Conservation (phyloP, 1,140 invertebrate genomes). For the Holotrichia oblita region DNA sequence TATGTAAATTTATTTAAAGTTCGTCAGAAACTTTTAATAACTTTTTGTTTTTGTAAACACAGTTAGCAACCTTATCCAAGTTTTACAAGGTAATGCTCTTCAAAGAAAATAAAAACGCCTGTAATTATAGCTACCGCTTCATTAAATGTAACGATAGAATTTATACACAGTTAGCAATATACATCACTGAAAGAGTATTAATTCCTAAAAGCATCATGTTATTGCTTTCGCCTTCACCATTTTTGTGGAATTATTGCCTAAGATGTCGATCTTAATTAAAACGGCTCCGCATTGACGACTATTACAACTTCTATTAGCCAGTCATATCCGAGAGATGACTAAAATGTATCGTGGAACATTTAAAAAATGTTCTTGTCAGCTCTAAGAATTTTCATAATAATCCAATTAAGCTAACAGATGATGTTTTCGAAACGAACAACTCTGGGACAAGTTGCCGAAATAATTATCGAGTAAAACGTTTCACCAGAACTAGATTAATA, state of each 20-base stretch:
- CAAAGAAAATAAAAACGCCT: too few species aligned
- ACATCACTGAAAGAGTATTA: too few species aligned
- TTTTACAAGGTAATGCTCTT: too few species aligned
- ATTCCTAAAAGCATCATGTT: too few species aligned
- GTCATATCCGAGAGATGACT: background rate
- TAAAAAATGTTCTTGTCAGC: background rate
- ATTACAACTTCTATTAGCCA: conserved; percentile 13
- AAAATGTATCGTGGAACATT: background rate
- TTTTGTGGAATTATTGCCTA: conserved; percentile 8
- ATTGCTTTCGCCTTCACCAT: too few species aligned
- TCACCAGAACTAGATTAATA: background rate
- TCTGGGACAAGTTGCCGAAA: background rate
- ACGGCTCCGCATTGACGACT: background rate
- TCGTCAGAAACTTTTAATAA: too few species aligned
- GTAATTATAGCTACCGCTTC: too few species aligned
- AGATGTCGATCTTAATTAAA: conserved; percentile 15
- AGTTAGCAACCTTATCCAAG: too few species aligned
- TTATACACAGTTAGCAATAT: too few species aligned
- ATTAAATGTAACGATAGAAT: too few species aligned
- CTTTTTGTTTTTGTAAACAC: too few species aligned
- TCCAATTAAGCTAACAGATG: conserved; percentile 11
- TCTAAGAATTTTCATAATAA: conserved; percentile 7
- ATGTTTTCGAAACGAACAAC: conserved; percentile 7
- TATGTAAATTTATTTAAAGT: too few species aligned
- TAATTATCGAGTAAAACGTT: background rate